Base-by-base conservation (phyloP, 2,888 invertebrate species). In the Bruchidius siliquastri region DNA sequence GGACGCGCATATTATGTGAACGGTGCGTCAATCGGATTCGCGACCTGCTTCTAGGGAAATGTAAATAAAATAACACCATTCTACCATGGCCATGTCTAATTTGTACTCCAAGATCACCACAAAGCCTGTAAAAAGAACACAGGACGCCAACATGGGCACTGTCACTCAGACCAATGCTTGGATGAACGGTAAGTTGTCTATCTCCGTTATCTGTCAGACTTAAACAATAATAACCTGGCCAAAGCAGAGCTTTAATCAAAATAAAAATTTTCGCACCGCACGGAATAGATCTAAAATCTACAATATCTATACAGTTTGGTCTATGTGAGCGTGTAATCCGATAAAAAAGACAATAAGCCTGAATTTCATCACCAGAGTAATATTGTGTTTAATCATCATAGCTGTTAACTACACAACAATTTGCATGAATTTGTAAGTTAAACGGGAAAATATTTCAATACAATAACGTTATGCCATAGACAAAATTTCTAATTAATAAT, bases 91-190 rank as follows among this genome's bases (percentile, higher is more conserved):
- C 84, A 93, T 93, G 93, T 93, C 93, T 82, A 93, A 93, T 90
- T 89, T 93, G 84, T 92, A 92, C 85, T 91, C 92, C 82, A 92
- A 93, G 90, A 92, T 92, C 81, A 90, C 92, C 79, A 90, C 91
- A 79, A 93, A 93, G 87, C 92, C 93, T 77, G 89, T 90, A 76
- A 94, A 94, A 88, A 91, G 94, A 86, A 92, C 92, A 84, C 80
- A 81, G 72, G 82, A 83, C 84, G 90, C 90, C 84, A 92, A 94
- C 89, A 90, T 93, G 77, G 92, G 94, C 81, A 77, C 93, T 73
- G 92, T 94, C 81, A 76, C 93, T 72, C 94, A 95, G 88, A 93
- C 94, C 68, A 94, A 93, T 86, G 91, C 93, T 83, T 95, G 95
- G 95, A 93, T 94, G 89, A 81, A 82, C 87, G 95, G 95, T 95